Base-by-base conservation (phyloP, 2,113 vertebrate genomes). In the Dendrocopos noguchii region DNA sequence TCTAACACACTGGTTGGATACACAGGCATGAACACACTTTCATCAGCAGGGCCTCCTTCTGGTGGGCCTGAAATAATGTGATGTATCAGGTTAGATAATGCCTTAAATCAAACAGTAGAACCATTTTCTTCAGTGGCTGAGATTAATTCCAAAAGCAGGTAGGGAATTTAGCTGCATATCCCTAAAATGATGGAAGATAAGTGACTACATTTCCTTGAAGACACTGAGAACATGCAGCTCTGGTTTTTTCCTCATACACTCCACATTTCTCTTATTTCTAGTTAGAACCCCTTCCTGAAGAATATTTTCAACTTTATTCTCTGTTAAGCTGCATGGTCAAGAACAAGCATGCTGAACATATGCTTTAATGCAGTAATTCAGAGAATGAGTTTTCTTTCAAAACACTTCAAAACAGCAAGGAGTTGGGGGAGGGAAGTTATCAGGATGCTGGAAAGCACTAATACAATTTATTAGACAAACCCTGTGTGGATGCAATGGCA, bases 391-490 rank as follows among this genome's bases (percentile, higher is more conserved):
- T 95, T 93, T 73, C 75, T 84, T 93, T 92, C 83, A 93, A 77
- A 94, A 88, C 63, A 61, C 87, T 87, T 85, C 76, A 72, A 68
- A 92, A 90, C 21, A 93, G 73, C 52, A 92, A 93, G 53, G 80
- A 88, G 36, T n/a, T 84, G 77, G 77, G 91, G 87, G 92, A 94
- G 74, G 84, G 81, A 87, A 88, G 72, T 84, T 95, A 97, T 89
- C 87, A 94, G 90, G 90, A 55, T 89, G 81, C 87, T 93, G 79
- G 88, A 92, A 91, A 94, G 70, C 91, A 53, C 63, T 91, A 95
- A 96, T 92, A 91, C 91, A 93, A 90, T 95, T 95, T 96, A 95
- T 97, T 94, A 94, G 91, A 95, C 95, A 96, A 96, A 91, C 93
- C 44, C 95, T 95, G 50, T 87, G 88, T 89, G 90, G 91, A 94